Evolutionary conservation across 2,888 invertebrate species (phyloP), one percentile per base, ranked within the genome.

Genomic region (Amblyjoppa proteus): DNA sequence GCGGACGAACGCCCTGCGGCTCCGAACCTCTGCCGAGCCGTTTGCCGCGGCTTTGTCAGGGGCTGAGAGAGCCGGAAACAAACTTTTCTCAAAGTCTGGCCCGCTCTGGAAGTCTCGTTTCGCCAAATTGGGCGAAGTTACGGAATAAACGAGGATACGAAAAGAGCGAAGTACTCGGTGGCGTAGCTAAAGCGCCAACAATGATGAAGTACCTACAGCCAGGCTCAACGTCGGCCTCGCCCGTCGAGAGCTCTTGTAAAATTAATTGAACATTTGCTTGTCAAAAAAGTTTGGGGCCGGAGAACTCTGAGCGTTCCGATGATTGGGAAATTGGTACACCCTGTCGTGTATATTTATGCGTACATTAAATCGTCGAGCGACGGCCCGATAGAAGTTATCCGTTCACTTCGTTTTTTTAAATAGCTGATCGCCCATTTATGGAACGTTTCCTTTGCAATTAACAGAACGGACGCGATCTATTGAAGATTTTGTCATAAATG

Each of bases 241-340:
- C 41, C 41, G 66, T 73, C 38, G 28, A 20, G 80, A 28, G 64
- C n/a, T 34, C 81, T 81, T 58, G n/a, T 38, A 61, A 81, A 81
- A 81, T 81, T 81, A 81, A 81, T 81, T 81, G 69, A 81, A 81
- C 61, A 81, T 75, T 81, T 34, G 53, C 45, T 45, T 69, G 74
- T 45, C 56, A 81, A 81, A 74, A 73, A 64, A 31, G 64, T 64
- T 53, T 53, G n/a, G n/a, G n/a, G 53, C 16, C 1, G 31, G 61
- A 5, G 31, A 61, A 31, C 7, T 25, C 3, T n/a, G 3, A 0
- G 20, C 3, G 28, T 13, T 28, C 31, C 31, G 6, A 13, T 28
- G 16, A 61, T 13, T 61, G 31, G 61, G 4, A 16, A 11, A 4
- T 31, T 31, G 13, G 16, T 28, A 6, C 61, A 9, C 9, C 31